phyloP scores from a whole-genome alignment of 2,113 vertebrate species.

The Hiodon tergisus region DNA sequence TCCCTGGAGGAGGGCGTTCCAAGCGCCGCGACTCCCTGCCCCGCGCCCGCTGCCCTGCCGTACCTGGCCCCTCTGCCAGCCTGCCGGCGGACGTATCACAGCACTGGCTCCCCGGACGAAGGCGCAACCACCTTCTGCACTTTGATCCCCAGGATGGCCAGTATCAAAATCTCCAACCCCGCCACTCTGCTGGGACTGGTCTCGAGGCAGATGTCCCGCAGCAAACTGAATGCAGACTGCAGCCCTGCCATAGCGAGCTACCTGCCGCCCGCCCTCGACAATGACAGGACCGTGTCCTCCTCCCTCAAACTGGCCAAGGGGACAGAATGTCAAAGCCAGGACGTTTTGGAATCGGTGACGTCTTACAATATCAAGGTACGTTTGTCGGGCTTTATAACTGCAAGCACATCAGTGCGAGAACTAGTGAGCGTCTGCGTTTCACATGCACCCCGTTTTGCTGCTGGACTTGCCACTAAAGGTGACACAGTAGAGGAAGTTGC shows the following conservation, averaged over 20 bases:
- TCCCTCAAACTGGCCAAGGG: slow-evolving; percentile 35
- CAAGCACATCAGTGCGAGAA: neutral
- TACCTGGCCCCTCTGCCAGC: slow-evolving; percentile 47
- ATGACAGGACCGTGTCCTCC: neutral
- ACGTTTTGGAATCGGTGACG: slow-evolving; percentile 43
- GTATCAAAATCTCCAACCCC: slow-evolving; percentile 71
- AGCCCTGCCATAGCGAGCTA: slow-evolving; percentile 52
- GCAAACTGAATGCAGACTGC: slow-evolving; percentile 57
- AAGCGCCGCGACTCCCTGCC: slow-evolving; percentile 38
- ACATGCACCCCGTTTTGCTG: neutral
- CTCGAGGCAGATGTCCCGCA: slow-evolving; percentile 55
- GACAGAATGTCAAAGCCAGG: slow-evolving; percentile 17
- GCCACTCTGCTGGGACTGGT: slow-evolving; percentile 58
- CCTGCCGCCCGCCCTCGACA: slow-evolving; percentile 33
- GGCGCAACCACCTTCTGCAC: slow-evolving; percentile 68
- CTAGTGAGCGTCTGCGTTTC: neutral
- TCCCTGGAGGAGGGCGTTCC: slow-evolving; percentile 71
- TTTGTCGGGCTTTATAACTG: neutral
- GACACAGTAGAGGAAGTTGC: too few relatives aligned
- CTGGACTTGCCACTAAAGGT: too few relatives aligned
- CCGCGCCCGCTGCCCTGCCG: slow-evolving; percentile 54
- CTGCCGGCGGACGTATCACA: slow-evolving; percentile 53
- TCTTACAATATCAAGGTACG: slow-evolving; percentile 65
- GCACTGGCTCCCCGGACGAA: slow-evolving; percentile 52
- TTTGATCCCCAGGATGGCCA: slow-evolving; percentile 76